Evolutionary conservation across 2,888 invertebrate species (phyloP), one percentile per base, ranked within the genome.

Genomic region (Orthosia gracilis): DNA sequence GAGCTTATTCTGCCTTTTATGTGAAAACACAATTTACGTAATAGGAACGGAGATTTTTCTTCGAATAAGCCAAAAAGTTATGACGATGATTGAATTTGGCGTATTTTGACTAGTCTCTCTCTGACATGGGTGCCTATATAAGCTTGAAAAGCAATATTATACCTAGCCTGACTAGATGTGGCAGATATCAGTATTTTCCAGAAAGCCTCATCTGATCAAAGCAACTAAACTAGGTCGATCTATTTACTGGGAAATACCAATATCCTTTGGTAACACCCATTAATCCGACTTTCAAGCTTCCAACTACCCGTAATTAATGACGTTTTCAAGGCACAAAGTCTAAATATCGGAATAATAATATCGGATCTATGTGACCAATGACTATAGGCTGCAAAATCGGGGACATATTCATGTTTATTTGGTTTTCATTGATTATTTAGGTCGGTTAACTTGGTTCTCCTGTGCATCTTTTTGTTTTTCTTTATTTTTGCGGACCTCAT

Each of bases 1-100:
- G n/a, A 52, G 54, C 55, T 62, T 68, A 61, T 26, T 55, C 12
- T 54, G n/a, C 31, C 59, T 65, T 59, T 61, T 31, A 57, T 49
- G 54, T 65, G 57, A 57, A 57, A 15, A 18, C n/a, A 40, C 59
- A 62, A 55, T 79, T 76, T 21, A n/a, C 18, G 13, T 58, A 58
- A 61, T 49, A 49, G 15, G 2, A 40, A 47, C n/a, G 17, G 23
- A 1, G 13, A 47, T 40, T 40, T 21, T 26, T 54, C 23, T 73
- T 47, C 47, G 17, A 23, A 40, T 63, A 50, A 52, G 47, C 12
- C 18, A 23, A 72, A 62, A 3, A 7, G 9, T 4, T 15, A 23
- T 47, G n/a, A 23, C 17, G 9, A 54, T 71, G 15, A 40, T 75
- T 50, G 21, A 75, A 55, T 50, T 61, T 13, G 4, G n/a, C 18